A percentile compares a stretch with the other conserved stretches of the same genome.
Conservation (phyloP, 1,140 invertebrate genomes). For the Heliconius hewitsoni region DNA sequence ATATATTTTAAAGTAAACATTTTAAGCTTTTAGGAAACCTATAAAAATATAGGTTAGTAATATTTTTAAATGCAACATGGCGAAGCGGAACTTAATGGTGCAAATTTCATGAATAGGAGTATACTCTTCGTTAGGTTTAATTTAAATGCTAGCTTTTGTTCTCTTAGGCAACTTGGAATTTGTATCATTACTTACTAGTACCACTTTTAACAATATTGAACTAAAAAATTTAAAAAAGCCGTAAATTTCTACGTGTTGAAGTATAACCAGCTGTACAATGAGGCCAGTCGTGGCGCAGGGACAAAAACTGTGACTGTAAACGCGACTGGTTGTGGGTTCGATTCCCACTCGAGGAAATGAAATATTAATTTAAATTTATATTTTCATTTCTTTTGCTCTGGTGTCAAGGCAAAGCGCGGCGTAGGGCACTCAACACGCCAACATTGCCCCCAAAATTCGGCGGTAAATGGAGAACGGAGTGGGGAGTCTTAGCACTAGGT, state of each 20-base stretch:
- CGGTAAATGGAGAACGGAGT: no score
- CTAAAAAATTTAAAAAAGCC: not conserved
- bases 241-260: not conserved
- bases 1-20: not conserved
- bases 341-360: no score
- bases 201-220: slow-evolving; percentile 1
- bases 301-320: no score
- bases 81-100: slow-evolving; percentile 22
- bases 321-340: no score
- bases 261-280: not conserved
- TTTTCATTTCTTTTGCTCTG: no score
- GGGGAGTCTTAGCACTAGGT: no score
- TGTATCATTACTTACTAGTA: slow-evolving; percentile 23
- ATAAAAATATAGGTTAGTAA: slow-evolving; percentile 19
- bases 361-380: no score
- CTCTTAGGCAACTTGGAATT: slow-evolving; percentile 24
- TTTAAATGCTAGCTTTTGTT: slow-evolving; percentile 35
- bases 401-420: no score
- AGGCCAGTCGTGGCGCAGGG: no score
- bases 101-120: slow-evolving; percentile 29
- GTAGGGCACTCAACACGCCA: no score
- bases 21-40: not conserved
- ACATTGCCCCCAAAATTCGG: no score
- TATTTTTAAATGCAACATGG: slow-evolving; percentile 18
- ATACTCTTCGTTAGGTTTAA: slow-evolving; percentile 31